These are phyloP conservation scores for Ctenodactylus gundi DNA, from an alignment of 2,113 vertebrate genomes.

Conservation along the genomic window DNA sequence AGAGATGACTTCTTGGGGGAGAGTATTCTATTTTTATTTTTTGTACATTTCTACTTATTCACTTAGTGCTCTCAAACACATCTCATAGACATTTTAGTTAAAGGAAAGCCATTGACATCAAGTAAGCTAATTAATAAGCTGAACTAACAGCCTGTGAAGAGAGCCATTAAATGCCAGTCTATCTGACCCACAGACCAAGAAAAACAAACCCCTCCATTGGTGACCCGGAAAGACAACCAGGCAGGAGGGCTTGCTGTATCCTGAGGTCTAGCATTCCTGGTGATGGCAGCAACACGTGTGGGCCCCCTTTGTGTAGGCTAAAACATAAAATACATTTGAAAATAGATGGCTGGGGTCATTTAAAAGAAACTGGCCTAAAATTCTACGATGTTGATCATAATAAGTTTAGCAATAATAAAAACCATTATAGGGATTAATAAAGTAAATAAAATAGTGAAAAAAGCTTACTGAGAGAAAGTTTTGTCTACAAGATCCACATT, in stretches of 20 bases:
- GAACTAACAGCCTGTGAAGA: constrained; percentile 67
- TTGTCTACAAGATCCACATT: constrained; percentile 92
- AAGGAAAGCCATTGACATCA: constrained; percentile 42
- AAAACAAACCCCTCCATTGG: constrained; percentile 50
- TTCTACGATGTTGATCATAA: constrained; percentile 29
- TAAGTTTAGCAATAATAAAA: constrained; percentile 47
- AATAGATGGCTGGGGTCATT: constrained; percentile 25
- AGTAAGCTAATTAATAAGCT: constrained; percentile 72
- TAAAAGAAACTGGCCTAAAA: constrained; percentile 40
- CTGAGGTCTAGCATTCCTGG: background rate
- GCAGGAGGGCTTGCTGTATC: background rate
- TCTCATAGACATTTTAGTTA: constrained; percentile 41
- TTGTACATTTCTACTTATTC: constrained; percentile 2
- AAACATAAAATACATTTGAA: background rate
- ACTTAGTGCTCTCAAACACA: background rate
- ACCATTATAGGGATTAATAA: constrained; percentile 42
- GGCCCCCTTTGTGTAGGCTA: background rate
- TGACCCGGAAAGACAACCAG: constrained; percentile 13
- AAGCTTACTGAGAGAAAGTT: constrained; percentile 95
- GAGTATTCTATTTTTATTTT: background rate
- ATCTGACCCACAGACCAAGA: constrained; percentile 65
- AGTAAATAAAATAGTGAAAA: constrained; percentile 38
- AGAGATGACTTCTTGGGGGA: constrained; percentile 29
- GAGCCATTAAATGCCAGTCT: constrained; percentile 68
- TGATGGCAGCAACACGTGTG: background rate